phyloP scores from a whole-genome alignment of 2,797 vertebrate genomes.

The Sebastes vulpes region DNA sequence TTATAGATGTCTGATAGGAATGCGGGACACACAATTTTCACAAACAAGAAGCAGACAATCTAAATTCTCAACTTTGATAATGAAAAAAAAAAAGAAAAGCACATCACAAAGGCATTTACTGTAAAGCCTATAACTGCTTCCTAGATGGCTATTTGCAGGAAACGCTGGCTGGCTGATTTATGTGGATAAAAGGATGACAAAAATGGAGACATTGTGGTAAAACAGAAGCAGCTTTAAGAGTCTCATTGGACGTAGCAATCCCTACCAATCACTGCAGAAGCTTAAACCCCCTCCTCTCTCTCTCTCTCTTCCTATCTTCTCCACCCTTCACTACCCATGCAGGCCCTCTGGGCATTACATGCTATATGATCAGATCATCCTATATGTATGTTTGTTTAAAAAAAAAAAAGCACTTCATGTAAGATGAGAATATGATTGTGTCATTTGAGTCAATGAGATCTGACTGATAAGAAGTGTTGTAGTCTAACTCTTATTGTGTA shows the following conservation, averaged over 20 bases:
- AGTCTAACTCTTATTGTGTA: slow-evolving; percentile 2
- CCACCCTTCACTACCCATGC: slow-evolving; percentile 15
- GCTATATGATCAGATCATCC: slow-evolving; percentile 42
- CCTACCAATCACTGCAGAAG: slow-evolving; percentile 68
- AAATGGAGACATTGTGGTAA: slow-evolving; percentile 63
- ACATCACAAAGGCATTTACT: slow-evolving; percentile 45
- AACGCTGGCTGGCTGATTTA: slow-evolving; percentile 54
- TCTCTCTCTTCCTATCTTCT: slow-evolving; percentile 30
- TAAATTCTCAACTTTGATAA: slow-evolving; percentile 32
- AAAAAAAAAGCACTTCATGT: slow-evolving; percentile 33
- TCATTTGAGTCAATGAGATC: neutral
- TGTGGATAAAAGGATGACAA: slow-evolving; percentile 63
- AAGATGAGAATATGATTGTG: neutral
- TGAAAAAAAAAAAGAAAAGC: neutral
- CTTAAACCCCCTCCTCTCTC: slow-evolving; percentile 51
- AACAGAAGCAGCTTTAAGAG: slow-evolving; percentile 76
- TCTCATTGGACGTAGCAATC: slow-evolving; percentile 70
- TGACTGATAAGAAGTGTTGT: neutral
- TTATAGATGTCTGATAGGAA: slow-evolving; percentile 13
- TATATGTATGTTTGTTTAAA: slow-evolving; percentile 1
- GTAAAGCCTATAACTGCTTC: slow-evolving; percentile 55
- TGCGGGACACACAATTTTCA: neutral
- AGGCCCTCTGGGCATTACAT: slow-evolving; percentile 15
- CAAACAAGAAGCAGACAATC: slow-evolving; percentile 27
- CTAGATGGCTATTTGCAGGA: slow-evolving; percentile 53